Evolutionary conservation across 1,140 invertebrate genomes (phyloP), one percentile per base, ranked within the genome.

Genomic region (Papilio helenus): DNA sequence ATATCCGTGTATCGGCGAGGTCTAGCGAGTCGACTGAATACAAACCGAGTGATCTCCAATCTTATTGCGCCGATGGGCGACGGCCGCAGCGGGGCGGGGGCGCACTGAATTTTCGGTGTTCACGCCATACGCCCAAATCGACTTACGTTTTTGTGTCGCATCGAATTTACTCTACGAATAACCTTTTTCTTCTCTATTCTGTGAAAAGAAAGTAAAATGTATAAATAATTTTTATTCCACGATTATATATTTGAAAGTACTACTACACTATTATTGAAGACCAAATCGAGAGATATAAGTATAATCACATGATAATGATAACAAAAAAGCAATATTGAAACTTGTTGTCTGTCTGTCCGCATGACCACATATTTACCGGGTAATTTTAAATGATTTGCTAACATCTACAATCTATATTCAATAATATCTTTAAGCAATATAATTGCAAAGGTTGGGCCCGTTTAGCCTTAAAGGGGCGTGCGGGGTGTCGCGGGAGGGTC

Each of bases 11-110:
- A 74, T 4, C 39, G 44, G 10, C 51, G 71, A 79, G 79, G 80
- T 82, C 82, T 83, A 81, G 84, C 83, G 81, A 84, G 80, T 80
- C 76, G 46, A 76, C 87, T 86, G 88, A 88, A 90, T 89, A 90
- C 88, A 88, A 87, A 89, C 83, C 80, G 80, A 61, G 71, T 83
- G 84, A 88, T 88, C 85, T 87, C 76, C 87, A 89, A 88, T 88
- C 86, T 83, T 86, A 87, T 87, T 86, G 82, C 88, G 82, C 61
- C 76, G 80, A 83, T 83, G 79, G 76, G 61, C 77, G 80, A 26
- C 58, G 23, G 10, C 58, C 20, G 58, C 58, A 9, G 58, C 58
- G 23, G 58, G 79, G 80, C 78, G 79, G 55, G 68, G 65, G 72
- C 29, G 65, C 44, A 16, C 58, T 61, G 73, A 77, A 76, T 34